phyloP scores from a whole-genome alignment of 2,113 vertebrate species.

The Galemys pyrenaicus region DNA sequence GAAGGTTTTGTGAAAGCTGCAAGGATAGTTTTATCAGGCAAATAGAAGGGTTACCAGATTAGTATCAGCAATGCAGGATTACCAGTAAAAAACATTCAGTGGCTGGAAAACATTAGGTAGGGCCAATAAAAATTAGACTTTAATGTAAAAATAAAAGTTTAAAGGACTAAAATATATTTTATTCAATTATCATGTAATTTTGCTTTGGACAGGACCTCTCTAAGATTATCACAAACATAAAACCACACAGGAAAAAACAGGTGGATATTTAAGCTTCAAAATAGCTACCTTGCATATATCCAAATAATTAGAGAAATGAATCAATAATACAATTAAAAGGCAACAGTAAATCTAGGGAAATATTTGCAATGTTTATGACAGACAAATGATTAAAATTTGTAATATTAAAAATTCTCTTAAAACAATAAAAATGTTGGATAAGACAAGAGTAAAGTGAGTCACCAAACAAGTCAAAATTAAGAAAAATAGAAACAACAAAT shows the following conservation, averaged over 20 bases:
- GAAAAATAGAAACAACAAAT: background rate
- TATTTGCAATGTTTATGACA: background rate
- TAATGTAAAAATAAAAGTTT: slow-evolving; percentile 8
- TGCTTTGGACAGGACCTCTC: background rate
- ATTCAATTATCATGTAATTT: background rate
- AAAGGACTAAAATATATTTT: background rate
- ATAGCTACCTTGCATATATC: background rate
- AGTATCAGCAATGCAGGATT: background rate
- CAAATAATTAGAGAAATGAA: background rate
- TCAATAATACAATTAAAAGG: slow-evolving; percentile 6
- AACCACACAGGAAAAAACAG: background rate
- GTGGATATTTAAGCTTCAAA: background rate
- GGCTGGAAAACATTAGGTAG: background rate
- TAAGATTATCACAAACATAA: background rate
- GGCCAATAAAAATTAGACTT: background rate
- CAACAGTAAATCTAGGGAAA: background rate
- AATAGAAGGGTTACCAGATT: background rate
- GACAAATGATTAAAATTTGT: background rate
- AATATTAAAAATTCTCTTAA: background rate
- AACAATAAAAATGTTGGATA: background rate
- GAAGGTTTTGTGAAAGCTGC: too few species aligned
- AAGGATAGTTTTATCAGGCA: background rate
- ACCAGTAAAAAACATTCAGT: background rate
- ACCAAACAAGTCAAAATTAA: background rate
- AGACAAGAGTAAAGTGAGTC: background rate